Base-by-base conservation (phyloP, 92 coral and sea anemone species). In the Micromussa lordhowensis region DNA sequence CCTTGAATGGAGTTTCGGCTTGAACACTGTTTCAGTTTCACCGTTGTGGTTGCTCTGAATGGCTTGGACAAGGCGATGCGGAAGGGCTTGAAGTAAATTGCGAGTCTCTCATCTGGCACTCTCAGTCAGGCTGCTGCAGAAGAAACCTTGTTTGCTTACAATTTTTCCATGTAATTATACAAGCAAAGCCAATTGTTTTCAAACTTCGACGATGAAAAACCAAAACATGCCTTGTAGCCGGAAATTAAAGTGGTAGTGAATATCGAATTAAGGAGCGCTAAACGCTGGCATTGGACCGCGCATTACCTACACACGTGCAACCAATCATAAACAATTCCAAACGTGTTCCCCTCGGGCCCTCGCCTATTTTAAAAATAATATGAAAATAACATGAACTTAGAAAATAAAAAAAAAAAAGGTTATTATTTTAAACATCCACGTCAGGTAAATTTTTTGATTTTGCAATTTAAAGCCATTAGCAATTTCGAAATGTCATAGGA, bases 151-250 rank as follows among this genome's bases (percentile, higher is more conserved):
- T 77, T 77, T 77, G 78, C 83, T 66, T 40, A 34, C 53, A 86
- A 77, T 86, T 73, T 72, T 64, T 66, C 77, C 89, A 68, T 77
- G 83, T 51, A 61, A 86, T 86, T 86, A 86, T 77, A 86, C 76
- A 59, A 85, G 88, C 75, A 85, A 76, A 75, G 75, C 88, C 82
- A 75, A 85, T 85, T 85, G 88, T 75, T 85, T 85, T 75, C 59
- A 40, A 86, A 77, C 89, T 86, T 66, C 26, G 82, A 30, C 66
- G 83, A 86, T 61, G 89, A 66, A 59, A 77, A 86, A 86, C 64
- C 74, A 86, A 77, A 77, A 77, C 83, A 86, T 64, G 76, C 76
- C 77, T 64, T 77, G 83, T 22, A 18, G 66, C 89, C 89, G 89
- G 89, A 86, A 86, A 86, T 86, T 86, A 86, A 86, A 86, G 83